Conservation (phyloP, 2,888 invertebrate genomes). For the Synanthedon myopaeformis region DNA sequence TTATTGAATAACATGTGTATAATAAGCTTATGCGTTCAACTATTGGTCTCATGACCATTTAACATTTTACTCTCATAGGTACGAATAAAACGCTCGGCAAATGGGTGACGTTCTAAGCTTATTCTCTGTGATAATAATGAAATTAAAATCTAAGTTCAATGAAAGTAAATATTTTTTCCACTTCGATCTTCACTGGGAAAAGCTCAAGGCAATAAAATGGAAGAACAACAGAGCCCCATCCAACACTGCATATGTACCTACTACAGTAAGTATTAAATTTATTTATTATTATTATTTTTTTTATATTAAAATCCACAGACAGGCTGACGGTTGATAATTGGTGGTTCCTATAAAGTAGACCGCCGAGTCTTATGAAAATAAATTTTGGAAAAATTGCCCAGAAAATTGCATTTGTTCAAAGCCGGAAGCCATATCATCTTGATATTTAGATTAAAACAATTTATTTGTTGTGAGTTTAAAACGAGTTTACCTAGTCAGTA, state of each 20-base stretch:
- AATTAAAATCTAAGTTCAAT: slow-evolving; percentile 65
- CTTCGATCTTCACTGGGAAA: slow-evolving; percentile 57
- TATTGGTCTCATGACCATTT: slow-evolving; percentile 54
- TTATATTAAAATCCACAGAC: neutral
- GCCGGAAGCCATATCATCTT: too few relatives aligned
- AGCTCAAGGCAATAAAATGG: slow-evolving; percentile 74
- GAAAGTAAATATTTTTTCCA: slow-evolving; percentile 59
- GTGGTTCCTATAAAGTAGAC: too few relatives aligned
- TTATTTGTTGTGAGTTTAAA: too few relatives aligned
- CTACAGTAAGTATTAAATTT: slow-evolving; percentile 58
- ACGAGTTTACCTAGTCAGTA: too few relatives aligned
- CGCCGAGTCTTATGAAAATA: too few relatives aligned
- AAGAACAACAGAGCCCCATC: slow-evolving; percentile 81
- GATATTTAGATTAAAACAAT: too few relatives aligned
- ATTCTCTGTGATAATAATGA: slow-evolving; percentile 67
- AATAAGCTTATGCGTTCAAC: slow-evolving; percentile 30
- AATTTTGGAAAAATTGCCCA: too few relatives aligned
- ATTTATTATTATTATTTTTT: neutral
- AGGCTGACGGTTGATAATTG: neutral
- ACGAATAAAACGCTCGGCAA: slow-evolving; percentile 24
- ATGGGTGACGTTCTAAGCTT: slow-evolving; percentile 66
- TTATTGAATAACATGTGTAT: slow-evolving; percentile 37
- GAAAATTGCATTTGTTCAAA: too few relatives aligned
- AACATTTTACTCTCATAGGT: slow-evolving; percentile 28
- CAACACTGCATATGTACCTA: slow-evolving; percentile 87